These are phyloP conservation scores for Hoplodrina ambigua DNA, from an alignment of 2,888 invertebrate genomes.

Conservation along the genomic window DNA sequence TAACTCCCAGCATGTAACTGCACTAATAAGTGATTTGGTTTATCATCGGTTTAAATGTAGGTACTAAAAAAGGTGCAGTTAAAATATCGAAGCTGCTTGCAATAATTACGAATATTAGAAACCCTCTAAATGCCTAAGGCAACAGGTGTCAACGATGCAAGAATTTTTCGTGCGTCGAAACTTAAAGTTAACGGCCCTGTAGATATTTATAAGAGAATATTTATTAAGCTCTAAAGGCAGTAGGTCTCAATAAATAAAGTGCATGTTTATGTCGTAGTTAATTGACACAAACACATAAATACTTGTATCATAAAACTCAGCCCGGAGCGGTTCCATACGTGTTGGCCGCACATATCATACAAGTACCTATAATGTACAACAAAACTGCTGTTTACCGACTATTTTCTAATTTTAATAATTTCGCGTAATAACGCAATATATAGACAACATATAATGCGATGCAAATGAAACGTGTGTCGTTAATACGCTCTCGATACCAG, in stretches of 20 bases:
- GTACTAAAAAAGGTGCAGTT: constrained; percentile 29
- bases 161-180: constrained; percentile 42
- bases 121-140: constrained; percentile 49
- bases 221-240: constrained; percentile 41
- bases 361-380: constrained; percentile 70
- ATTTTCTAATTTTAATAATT: constrained; percentile 83
- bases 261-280: constrained; percentile 66
- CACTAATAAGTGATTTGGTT: constrained; percentile 19
- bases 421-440: constrained; percentile 81
- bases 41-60: constrained; percentile 21
- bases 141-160: constrained; percentile 57
- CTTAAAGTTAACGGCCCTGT: constrained; percentile 32
- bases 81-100: constrained; percentile 40
- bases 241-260: constrained; percentile 60
- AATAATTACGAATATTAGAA: constrained; percentile 57
- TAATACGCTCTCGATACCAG: constrained; percentile 70
- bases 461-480: constrained; percentile 81
- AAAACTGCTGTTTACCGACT: constrained; percentile 79
- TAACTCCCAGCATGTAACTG: constrained; percentile 24
- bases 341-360: constrained; percentile 66
- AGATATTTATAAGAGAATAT: constrained; percentile 34
- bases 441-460: constrained; percentile 80
- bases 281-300: constrained; percentile 74
- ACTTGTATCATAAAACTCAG: constrained; percentile 69
- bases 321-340: constrained; percentile 70